Evolutionary conservation across 2,888 invertebrate genomes (phyloP).

Genomic region (Drosophila sordidula): DNA sequence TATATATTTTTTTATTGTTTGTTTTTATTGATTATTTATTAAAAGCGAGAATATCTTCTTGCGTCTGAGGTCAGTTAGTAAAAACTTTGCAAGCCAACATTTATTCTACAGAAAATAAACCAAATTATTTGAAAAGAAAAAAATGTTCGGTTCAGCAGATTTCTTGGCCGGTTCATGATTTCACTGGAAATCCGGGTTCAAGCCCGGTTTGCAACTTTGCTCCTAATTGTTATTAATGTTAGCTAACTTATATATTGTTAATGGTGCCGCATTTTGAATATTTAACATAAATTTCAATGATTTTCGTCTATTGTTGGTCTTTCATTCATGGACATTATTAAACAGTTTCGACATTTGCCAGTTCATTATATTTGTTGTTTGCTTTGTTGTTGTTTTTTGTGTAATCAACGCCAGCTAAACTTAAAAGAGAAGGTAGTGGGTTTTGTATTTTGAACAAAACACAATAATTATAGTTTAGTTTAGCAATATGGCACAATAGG

Average conservation of each 20-base stretch:
- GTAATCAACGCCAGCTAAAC: slow-evolving; percentile 9
- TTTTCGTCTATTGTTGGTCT: slow-evolving; percentile 3
- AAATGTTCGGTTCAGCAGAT: too few species aligned
- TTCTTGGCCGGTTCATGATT: too few species aligned
- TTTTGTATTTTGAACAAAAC: slow-evolving; percentile 8
- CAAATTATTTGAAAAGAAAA: too few species aligned
- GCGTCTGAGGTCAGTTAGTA: too few species aligned
- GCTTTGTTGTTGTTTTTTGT: slow-evolving; percentile 19
- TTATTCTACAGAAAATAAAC: too few species aligned
- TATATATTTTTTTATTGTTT: too few species aligned
- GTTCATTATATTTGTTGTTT: slow-evolving; percentile 30
- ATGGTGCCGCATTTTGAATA: slow-evolving; percentile 9
- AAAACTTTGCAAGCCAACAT: too few species aligned
- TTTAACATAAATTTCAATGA: slow-evolving; percentile 16
- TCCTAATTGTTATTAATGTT: neutral
- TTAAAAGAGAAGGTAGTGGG: slow-evolving; percentile 21
- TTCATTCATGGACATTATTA: slow-evolving; percentile 29
- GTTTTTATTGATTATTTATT: too few species aligned
- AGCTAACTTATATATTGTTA: neutral
- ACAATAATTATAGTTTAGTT: slow-evolving; percentile 10
- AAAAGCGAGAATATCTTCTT: too few species aligned
- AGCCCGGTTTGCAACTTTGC: neutral
- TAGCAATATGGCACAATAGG: neutral
- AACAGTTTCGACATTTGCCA: slow-evolving; percentile 42
- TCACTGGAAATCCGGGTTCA: too few species aligned